phyloP scores from a whole-genome alignment of 2,888 invertebrate genomes.

The Clitarchus hookeri region DNA sequence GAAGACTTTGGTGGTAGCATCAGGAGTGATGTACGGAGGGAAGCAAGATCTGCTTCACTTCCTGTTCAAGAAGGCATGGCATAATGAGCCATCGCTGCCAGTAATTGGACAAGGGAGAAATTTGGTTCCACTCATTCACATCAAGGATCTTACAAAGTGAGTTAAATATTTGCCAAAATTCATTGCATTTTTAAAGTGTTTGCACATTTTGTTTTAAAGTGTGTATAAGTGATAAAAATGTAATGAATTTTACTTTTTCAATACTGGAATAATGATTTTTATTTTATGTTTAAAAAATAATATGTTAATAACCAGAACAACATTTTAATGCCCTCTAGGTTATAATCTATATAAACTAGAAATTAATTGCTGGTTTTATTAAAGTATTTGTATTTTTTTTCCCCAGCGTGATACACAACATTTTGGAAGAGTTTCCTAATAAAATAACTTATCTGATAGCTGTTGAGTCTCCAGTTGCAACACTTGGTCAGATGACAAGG shows the following conservation, averaged over 20 bases:
- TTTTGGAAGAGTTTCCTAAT: slow-evolving; percentile 59
- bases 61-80: slow-evolving; percentile 70
- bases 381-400: slow-evolving; percentile 44
- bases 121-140: slow-evolving; percentile 65
- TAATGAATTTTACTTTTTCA: too few relatives aligned
- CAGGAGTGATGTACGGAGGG: slow-evolving; percentile 67
- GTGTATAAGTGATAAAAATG: too few relatives aligned
- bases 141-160: slow-evolving; percentile 64
- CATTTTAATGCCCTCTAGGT: background rate
- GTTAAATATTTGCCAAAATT: slow-evolving; percentile 25
- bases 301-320: too few relatives aligned
- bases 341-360: background rate
- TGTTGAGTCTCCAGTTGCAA: slow-evolving; percentile 48
- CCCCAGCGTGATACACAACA: slow-evolving; percentile 51
- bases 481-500: slow-evolving; percentile 61
- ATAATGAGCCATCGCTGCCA: slow-evolving; percentile 63
- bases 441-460: slow-evolving; percentile 65
- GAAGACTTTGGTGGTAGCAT: slow-evolving; percentile 60
- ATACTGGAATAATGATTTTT: too few relatives aligned
- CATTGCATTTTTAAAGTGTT: too few relatives aligned
- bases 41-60: slow-evolving; percentile 65
- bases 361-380: background rate
- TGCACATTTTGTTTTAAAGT: too few relatives aligned
- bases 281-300: too few relatives aligned
- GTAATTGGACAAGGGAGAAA: slow-evolving; percentile 64